These are phyloP conservation scores for Coenobita brevimanus DNA, from an alignment of 1,140 invertebrate genomes.

Conservation along the genomic window DNA sequence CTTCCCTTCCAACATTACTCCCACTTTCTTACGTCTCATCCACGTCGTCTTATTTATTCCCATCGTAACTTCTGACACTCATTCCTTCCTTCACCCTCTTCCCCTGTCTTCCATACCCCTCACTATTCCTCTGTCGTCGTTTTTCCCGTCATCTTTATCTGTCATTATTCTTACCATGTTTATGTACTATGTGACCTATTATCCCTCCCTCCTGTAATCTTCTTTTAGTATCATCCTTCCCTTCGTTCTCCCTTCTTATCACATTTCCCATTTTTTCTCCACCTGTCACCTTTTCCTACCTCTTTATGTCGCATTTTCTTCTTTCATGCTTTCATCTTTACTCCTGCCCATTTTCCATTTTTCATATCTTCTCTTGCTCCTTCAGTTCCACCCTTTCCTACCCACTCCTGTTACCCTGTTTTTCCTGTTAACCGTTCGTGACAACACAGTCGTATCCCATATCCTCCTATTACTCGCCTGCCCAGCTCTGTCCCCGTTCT, in stretches of 20 bases:
- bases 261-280: background rate
- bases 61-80: background rate
- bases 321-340: no score
- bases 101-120: conserved; percentile 8
- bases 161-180: conserved; percentile 11
- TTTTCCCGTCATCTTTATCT: background rate
- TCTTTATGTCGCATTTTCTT: background rate
- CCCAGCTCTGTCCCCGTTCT: background rate
- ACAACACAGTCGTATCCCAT: background rate
- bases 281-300: background rate
- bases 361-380: background rate
- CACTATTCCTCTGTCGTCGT: background rate
- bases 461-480: background rate
- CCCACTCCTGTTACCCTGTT: background rate
- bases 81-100: background rate
- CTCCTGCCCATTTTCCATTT: no score
- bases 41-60: background rate
- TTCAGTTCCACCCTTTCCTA: background rate
- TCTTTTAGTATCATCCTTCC: background rate
- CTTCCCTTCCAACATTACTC: background rate
- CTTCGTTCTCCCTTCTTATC: background rate
- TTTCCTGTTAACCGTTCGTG: background rate
- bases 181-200: no score
- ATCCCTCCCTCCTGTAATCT: background rate
- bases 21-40: no score